phyloP scores from a whole-genome alignment of 2,113 vertebrate species.

The Callaeas wilsoni region DNA sequence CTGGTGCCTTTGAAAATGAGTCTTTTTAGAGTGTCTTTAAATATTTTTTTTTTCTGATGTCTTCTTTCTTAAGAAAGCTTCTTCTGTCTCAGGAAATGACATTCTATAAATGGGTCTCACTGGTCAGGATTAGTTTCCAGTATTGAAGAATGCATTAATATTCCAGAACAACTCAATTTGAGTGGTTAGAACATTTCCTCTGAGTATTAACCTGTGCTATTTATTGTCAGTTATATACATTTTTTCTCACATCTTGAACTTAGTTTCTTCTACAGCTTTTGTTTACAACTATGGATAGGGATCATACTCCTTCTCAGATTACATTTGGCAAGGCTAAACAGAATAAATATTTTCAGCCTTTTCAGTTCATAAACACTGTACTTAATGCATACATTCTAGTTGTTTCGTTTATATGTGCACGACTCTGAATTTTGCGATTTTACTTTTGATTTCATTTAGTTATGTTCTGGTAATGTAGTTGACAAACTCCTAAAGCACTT shows the following conservation, averaged over 20 bases:
- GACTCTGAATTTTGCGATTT: not conserved
- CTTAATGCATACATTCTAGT: not conserved
- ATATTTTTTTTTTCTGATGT: not conserved
- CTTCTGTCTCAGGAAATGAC: not conserved
- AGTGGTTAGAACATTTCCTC: not conserved
- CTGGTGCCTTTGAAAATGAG: not conserved
- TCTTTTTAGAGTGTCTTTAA: not conserved
- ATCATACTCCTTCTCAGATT: not conserved
- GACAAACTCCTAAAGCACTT: not conserved
- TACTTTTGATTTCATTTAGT: not conserved
- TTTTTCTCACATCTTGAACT: not conserved
- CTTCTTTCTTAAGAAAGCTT: not conserved
- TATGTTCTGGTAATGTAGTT: not conserved
- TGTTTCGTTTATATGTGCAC: not conserved
- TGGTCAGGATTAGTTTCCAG: not conserved
- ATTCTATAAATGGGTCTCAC: not conserved
- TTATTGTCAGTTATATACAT: not conserved
- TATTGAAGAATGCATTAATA: not conserved
- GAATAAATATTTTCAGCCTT: not conserved
- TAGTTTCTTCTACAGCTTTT: not conserved
- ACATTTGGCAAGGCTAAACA: not conserved
- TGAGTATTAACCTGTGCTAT: not conserved
- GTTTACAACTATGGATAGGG: not conserved
- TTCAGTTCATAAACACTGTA: not conserved
- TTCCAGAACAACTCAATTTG: not conserved